These are phyloP conservation scores for Magallana ariakensis DNA, from an alignment of 1,140 invertebrate genomes.

Conservation along the genomic window DNA sequence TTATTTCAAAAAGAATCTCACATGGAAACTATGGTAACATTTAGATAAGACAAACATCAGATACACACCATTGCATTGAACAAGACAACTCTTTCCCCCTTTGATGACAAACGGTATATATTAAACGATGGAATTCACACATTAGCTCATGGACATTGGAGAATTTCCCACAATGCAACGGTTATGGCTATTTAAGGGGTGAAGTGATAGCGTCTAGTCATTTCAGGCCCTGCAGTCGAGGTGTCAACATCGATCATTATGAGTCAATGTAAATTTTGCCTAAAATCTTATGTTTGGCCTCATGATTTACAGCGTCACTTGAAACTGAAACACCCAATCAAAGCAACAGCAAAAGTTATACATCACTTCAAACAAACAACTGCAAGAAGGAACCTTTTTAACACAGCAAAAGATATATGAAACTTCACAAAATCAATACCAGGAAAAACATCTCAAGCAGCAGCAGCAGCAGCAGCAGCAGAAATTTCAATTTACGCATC, in stretches of 20 bases:
- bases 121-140: slow-evolving; percentile 36
- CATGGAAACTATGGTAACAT: slow-evolving; percentile 7
- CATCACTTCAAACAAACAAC: not conserved
- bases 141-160: slow-evolving; percentile 53
- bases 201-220: not conserved
- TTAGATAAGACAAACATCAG: slow-evolving; percentile 39
- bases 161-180: slow-evolving; percentile 23
- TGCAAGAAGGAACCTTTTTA: not conserved
- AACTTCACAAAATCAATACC: not conserved
- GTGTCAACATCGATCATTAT: not conserved
- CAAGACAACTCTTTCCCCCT: slow-evolving; percentile 48
- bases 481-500: slow-evolving; percentile 32
- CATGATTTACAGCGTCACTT: slow-evolving; percentile 42
- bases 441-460: not conserved
- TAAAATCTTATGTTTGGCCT: slow-evolving; percentile 18
- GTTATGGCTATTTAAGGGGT: not conserved
- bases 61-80: slow-evolving; percentile 47
- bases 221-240: not conserved
- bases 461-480: slow-evolving; percentile 15
- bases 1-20: not conserved
- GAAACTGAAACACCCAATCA: slow-evolving; percentile 8
- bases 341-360: not conserved
- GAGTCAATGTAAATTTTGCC: slow-evolving; percentile 30
- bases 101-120: slow-evolving; percentile 52
- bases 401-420: not conserved